Base-by-base conservation (phyloP, 2,888 invertebrate species). In the Trachelus troglodyta region DNA sequence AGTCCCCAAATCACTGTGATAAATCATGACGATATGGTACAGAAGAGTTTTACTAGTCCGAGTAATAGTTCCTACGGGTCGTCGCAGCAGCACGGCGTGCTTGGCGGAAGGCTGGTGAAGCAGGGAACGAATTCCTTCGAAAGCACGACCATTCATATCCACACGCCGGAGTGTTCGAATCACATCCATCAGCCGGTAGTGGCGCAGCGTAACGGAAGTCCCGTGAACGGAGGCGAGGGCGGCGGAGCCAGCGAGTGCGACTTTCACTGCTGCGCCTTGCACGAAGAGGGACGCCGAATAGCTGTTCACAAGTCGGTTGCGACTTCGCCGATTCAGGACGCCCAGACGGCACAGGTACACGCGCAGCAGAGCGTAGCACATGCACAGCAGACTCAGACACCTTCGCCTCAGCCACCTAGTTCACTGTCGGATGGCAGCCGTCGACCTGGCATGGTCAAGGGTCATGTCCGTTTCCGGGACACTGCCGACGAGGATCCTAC, bases 191-290 rank as follows among this genome's bases (percentile, higher is more conserved):
- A 95, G 86, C 95, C 95, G 88, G 93, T 93, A 83, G 94, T 93
- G 84, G 40, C 40, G 15, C 15, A 15, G 40, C 93, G 95, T 73
- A 94, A 94, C 83, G 95, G 95, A 77, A 94, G 94, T 87, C 95
- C 93, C 87, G 92, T 94, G 89, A 93, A 94, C 89, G 89, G 90
- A 30, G 86, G 90, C 84, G 93, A 94, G 90, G 92, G 94, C 89
- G 90, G 93, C 89, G 91, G 93, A 68, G 89, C 90, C 73, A 93
- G 93, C 84, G 97, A 98, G 92, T 98, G 98, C 93, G 98, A 98
- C 93, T 98, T 98, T 93, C 98, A 98, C 92, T 98, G 98, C 92
- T 98, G 98, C 93, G 97, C 98, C 83, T 93, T 98, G 87, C 98
- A 98, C 94, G 97, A 98, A 92, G 98, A 97, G 92, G 97, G 97